Base-by-base conservation (phyloP, 1,140 invertebrate species). In the Nasonia vitripennis region DNA sequence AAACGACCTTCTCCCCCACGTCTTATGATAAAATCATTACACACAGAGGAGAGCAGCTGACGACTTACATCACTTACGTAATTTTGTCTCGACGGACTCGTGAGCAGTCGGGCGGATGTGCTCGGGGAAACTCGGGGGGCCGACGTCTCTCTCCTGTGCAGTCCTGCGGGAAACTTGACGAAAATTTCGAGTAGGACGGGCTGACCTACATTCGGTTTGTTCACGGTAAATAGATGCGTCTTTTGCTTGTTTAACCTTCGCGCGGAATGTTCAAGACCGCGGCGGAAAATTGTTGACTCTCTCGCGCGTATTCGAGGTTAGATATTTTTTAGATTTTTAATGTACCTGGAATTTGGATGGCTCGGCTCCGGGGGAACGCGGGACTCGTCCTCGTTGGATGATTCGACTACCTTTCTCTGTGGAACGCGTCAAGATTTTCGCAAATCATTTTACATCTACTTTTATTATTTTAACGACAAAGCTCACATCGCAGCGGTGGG, bases 41-140 rank as follows among this genome's bases (percentile, higher is more conserved):
- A 62, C 17, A n/a, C 55, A n/a, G 55, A 20, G 55, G 55, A 62
- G n/a, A 75, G 10, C 23, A 27, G 74, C 9, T 70, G 74, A 41
- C 31, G 74, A 93, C 91, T 93, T 92, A 91, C 91, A 89, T 92
- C 90, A 93, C 92, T 92, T 92, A 91, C 91, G 91, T 91, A 91
- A 92, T 91, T 92, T 92, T 86, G 89, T 81, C 78, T 89, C 75
- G 37, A 81, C 23, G 77, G 67, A 81, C 17, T 81, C 85, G 67
- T 20, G 55, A 78, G 78, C 80, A 0, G 23, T 12, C 5, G 31
- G 27, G 2, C 68, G 70, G 23, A 62, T n/a, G 71, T 10, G 70
- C 78, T 86, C 51, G 51, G 51, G 51, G 12, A 55, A 17, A 55
- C 17, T 62, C 14, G 27, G 84, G 78, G 4, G 87, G 82, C 10